Conservation (phyloP, 2,888 invertebrate species). For the Alitta virens region DNA sequence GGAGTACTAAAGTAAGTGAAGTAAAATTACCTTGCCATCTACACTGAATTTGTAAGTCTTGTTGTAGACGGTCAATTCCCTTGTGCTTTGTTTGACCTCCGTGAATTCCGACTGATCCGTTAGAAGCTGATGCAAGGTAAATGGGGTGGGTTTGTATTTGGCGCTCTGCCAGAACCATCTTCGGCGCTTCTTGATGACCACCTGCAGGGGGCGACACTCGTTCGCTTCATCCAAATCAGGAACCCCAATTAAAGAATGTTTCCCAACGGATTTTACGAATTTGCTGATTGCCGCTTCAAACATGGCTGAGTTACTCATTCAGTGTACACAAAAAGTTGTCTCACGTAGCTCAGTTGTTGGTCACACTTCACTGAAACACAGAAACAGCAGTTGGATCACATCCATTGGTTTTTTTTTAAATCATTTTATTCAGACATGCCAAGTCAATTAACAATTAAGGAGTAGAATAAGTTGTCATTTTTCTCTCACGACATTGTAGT, state of each 20-base stretch:
- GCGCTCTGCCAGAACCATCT: conserved; percentile 21
- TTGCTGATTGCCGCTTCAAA: conserved; percentile 17
- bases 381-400: too few species aligned
- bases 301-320: too few species aligned
- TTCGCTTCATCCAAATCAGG: conserved; percentile 14
- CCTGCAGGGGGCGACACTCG: conserved; percentile 9
- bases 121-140: conserved; percentile 12
- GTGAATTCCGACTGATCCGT: not conserved
- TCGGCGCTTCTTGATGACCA: conserved; percentile 12
- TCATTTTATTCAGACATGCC: too few species aligned
- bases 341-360: too few species aligned
- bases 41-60: conserved; percentile 12
- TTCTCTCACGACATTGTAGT: too few species aligned
- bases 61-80: conserved; percentile 7
- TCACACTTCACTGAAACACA: too few species aligned
- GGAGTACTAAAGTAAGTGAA: too few species aligned
- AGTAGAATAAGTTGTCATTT: too few species aligned
- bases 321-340: too few species aligned
- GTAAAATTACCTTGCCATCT: too few species aligned
- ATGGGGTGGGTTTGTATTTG: conserved; percentile 10
- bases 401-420: too few species aligned
- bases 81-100: not conserved
- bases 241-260: conserved; percentile 7
- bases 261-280: conserved; percentile 16
- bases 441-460: too few species aligned